Base-by-base conservation (phyloP, 2,888 invertebrate species). In the Pseudococcus longispinus region DNA sequence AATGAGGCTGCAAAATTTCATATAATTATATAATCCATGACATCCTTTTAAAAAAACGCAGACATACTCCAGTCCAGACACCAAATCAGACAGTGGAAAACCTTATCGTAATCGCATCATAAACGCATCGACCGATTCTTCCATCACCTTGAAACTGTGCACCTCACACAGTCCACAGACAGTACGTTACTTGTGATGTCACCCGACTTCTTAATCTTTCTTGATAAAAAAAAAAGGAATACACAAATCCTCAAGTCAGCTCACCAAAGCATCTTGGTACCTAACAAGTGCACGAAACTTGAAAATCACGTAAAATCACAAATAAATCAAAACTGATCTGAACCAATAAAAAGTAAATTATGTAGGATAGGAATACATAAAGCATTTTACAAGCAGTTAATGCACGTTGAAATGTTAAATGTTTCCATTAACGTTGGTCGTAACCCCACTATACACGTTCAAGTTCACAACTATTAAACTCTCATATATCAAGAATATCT, bases 401-500 rank as follows among this genome's bases (percentile, higher is more conserved):
- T 80, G 77, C 42, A 80, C 77, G 77, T 80, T 80, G 77, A 80
- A 80, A 80, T 80, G 77, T 80, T 80, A 80, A 80, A 80, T 80
- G 77, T 80, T 80, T 80, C 77, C 77, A 80, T 80, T 80, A 80
- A 80, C 77, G 77, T 18, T 46, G n/a, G 18, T 29, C 26, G 26
- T 83, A 83, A 51, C 55, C 46, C 55, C 55, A 51, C 55, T 51
- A 83, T 83, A 51, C n/a, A 83, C 23, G 51, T 83, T 83, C 51
- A 83, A 83, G 51, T 83, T 51, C 46, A 51, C 15, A 85, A 85
- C 85, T 85, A 85, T 85, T 85, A 85, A 85, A 85, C 85, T 85
- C 85, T 70, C 85, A 70, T 85, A 85, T 85, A 85, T 85, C 85
- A 85, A 60, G 70, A 85, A 85, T 85, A 85, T 85, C 65, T 85